Evolutionary conservation across 2,888 invertebrate genomes (phyloP).

Genomic region (Eupithecia tripunctaria): DNA sequence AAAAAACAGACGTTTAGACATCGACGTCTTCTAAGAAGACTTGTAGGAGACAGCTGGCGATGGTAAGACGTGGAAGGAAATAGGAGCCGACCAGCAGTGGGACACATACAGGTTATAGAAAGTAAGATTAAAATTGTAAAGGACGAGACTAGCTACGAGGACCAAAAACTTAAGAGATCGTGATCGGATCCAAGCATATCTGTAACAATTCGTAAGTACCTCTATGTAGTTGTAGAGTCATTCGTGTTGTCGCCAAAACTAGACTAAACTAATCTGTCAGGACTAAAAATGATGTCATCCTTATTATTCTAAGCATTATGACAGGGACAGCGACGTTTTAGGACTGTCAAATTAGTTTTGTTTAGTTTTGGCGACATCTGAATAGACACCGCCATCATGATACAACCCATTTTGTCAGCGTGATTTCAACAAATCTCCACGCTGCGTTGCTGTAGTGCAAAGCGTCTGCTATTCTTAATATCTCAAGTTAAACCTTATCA

Average conservation of each 20-base stretch:
- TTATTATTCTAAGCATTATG: too few species aligned
- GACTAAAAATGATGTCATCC: too few species aligned
- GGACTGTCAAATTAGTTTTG: too few species aligned
- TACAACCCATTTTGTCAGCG: background rate
- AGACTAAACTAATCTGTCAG: too few species aligned
- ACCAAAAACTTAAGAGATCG: background rate
- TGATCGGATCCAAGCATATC: background rate
- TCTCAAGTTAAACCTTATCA: too few species aligned
- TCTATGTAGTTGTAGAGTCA: background rate
- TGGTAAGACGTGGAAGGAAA: background rate
- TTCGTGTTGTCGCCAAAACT: too few species aligned
- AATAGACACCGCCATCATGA: too few species aligned
- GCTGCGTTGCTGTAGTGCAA: background rate
- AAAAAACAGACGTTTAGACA: background rate
- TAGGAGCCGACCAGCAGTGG: background rate
- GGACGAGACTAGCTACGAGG: background rate
- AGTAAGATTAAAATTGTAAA: background rate
- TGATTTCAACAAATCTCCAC: background rate
- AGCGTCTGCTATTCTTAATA: too few species aligned
- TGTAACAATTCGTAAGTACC: background rate
- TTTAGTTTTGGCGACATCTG: too few species aligned
- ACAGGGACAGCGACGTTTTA: too few species aligned
- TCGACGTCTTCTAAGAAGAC: background rate
- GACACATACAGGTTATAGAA: background rate
- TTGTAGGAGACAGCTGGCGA: background rate